Evolutionary conservation across 2,113 vertebrate species (phyloP).

Genomic region (Ceyx cyanopectus): DNA sequence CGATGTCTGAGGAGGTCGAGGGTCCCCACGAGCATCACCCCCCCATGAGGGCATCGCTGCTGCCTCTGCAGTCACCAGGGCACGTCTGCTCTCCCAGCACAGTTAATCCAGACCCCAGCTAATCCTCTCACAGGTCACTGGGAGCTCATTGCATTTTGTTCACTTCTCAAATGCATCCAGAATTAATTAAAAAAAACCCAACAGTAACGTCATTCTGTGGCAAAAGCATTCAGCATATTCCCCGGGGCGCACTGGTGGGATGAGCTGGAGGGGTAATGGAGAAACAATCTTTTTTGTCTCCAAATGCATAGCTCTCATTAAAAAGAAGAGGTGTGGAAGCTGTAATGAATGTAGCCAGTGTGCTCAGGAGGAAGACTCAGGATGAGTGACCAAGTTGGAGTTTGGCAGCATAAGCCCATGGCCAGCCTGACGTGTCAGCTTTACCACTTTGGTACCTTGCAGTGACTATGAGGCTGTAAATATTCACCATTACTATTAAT

Average conservation of each 20-base stretch:
- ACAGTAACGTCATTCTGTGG: background rate
- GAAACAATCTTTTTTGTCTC: background rate
- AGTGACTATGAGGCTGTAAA: background rate
- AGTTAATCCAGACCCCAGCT: conserved; percentile 65
- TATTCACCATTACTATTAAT: background rate
- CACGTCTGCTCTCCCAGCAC: conserved; percentile 2
- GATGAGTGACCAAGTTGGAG: background rate
- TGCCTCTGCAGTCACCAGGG: background rate
- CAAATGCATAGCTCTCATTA: background rate
- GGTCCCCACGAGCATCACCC: background rate
- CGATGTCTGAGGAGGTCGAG: accelerated
- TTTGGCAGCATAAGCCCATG: background rate
- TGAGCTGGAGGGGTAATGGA: accelerated
- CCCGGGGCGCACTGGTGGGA: background rate
- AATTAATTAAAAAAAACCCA: conserved; percentile 22
- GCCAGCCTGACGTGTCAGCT: background rate
- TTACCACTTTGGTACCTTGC: background rate
- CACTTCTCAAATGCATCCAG: conserved; percentile 42
- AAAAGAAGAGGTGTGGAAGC: background rate
- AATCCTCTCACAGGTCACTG: conserved; percentile 61
- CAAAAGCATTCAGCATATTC: accelerated
- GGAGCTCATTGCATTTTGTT: conserved; percentile 44
- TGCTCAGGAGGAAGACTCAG: background rate
- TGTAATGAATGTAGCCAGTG: background rate
- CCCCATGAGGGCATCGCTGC: accelerated